Evolutionary conservation across 2,113 vertebrate species (phyloP).

Genomic region (Gallinago jamesoni): DNA sequence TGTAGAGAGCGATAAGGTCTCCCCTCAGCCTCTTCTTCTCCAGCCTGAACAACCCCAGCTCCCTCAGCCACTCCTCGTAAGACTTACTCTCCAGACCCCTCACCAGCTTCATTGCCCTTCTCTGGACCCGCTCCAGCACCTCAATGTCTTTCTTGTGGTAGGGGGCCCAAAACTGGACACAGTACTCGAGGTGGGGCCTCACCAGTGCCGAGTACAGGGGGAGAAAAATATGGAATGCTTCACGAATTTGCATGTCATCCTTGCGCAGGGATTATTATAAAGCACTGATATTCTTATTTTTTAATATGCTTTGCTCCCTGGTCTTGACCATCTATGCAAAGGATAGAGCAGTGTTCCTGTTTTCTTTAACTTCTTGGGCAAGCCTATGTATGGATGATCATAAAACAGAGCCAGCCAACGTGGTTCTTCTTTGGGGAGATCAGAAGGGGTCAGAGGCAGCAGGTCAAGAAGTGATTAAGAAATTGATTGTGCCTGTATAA

Average conservation of each 20-base stretch:
- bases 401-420: neutral
- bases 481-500: neutral
- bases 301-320: neutral
- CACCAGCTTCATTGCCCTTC: no score
- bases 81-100: no score
- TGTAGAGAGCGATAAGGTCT: no score
- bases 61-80: no score
- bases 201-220: no score
- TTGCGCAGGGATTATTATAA: conserved; percentile 52
- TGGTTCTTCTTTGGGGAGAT: neutral
- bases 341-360: neutral
- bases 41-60: no score
- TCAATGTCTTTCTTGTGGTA: no score
- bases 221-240: conserved; percentile 50
- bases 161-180: no score
- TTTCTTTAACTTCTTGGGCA: neutral
- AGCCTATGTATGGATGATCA: neutral
- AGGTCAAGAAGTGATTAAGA: neutral
- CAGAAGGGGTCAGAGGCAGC: neutral
- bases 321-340: neutral
- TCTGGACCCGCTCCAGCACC: no score
- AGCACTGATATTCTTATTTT: neutral
- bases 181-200: no score
- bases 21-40: no score
- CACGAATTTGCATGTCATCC: conserved; percentile 71